Base-by-base conservation (phyloP, 2,113 vertebrate genomes). In the Fulica atra region DNA sequence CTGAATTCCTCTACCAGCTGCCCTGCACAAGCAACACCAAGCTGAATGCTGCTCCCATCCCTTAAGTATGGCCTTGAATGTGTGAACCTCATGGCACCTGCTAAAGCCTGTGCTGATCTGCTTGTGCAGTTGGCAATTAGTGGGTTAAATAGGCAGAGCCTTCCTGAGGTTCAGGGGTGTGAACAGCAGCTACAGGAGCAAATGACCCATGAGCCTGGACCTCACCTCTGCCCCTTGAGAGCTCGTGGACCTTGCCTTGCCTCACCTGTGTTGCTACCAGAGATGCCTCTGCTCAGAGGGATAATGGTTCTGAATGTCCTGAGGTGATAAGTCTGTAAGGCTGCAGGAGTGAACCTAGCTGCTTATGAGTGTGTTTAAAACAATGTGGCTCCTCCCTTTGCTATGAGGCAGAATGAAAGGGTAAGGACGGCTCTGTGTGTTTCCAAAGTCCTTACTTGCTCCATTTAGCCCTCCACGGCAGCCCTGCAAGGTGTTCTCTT, bases 61-160 rank as follows among this genome's bases (percentile, higher is more conserved):
- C 15, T 56, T 0, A 1, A 59, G 33, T 36, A n/a, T 2, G 2
- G 6, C 23, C 35, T 56, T 61, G 25, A 15, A 51, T 4, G 15
- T 6, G 9, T 20, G 14, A 64, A 33, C 5, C 12, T 3, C 5
- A 11, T 1, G 16, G 26, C 8, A 1, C 33, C 21, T 65, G 11
- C 21, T 24, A 26, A 56, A 31, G 26, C 11, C 57, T 2, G 1
- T 23, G 25, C 9, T 70, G 42, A 15, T 60, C 36, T 48, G 18
- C 20, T 51, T 33, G 6, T 42, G 21, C 2, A 0, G 36, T 28
- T 3, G 2, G 17, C 17, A 73, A 36, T 51, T 63, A 4, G 3
- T 53, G 29, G 17, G 36, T 56, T 68, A 73, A 78, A 56, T 3
- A 73, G 28, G 7, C 18, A 73, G 83, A 73, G 13, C 13, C 14